Evolutionary conservation across 2,888 invertebrate species (phyloP).

Genomic region (Pedicia rivosa): DNA sequence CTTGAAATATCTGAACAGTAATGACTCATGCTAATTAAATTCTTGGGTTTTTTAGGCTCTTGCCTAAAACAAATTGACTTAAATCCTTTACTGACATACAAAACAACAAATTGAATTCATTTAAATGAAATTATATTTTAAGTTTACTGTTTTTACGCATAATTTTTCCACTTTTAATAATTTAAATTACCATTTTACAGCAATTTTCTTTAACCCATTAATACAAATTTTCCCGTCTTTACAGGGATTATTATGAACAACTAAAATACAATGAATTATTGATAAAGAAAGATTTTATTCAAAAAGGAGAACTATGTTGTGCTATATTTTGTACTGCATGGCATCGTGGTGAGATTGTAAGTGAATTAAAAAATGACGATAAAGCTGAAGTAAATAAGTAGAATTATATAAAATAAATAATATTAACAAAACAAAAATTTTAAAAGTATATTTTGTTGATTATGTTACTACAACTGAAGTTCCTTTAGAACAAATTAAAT

Average conservation of each 20-base stretch:
- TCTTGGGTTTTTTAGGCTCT: no score
- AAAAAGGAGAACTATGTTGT: slow-evolving; percentile 20
- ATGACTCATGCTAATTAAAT: no score
- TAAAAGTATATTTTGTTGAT: slow-evolving; percentile 21
- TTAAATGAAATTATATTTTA: slow-evolving; percentile 20
- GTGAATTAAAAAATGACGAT: slow-evolving; percentile 10
- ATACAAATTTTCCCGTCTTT: no score
- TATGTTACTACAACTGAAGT: slow-evolving; percentile 21
- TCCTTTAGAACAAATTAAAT: slow-evolving; percentile 16
- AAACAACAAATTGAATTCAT: no score
- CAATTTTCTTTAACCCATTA: no score
- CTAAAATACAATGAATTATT: slow-evolving; percentile 9
- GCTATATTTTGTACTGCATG: slow-evolving; percentile 15
- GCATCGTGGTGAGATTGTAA: slow-evolving; percentile 21
- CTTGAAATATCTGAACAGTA: no score
- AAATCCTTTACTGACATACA: no score
- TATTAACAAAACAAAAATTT: no score
- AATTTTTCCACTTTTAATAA: neutral
- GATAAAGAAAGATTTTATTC: slow-evolving; percentile 17
- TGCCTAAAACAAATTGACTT: no score
- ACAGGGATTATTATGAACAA: neutral
- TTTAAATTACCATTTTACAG: neutral
- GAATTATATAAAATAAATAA: no score
- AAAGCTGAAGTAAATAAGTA: slow-evolving; percentile 22
- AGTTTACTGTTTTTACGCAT: neutral